Percentiles rank a stretch among this genome's conserved stretches.
Evolutionary conservation across 92 coral and sea anemone species (phyloP).

Genomic region (Porites lobata): DNA sequence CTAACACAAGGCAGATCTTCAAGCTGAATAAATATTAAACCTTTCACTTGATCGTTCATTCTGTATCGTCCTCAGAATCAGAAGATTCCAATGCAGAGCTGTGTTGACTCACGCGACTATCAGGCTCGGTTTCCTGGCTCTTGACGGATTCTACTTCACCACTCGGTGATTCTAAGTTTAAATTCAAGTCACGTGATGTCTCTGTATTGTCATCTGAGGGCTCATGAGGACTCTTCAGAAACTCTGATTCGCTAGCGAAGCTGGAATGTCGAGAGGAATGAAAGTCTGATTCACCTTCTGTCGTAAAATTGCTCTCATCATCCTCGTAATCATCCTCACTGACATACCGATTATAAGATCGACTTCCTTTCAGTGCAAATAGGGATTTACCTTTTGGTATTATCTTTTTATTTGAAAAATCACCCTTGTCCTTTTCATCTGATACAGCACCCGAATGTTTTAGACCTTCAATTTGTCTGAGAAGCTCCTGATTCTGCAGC

Average conservation of each 20-base stretch:
- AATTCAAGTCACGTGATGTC: background rate
- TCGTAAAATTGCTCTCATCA: slow-evolving; percentile 48
- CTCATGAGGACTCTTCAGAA: slow-evolving; percentile 33
- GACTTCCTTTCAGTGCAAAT: slow-evolving; percentile 47
- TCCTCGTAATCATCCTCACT: slow-evolving; percentile 76
- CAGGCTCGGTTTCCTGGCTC: slow-evolving; percentile 22
- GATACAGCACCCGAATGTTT: slow-evolving; percentile 22
- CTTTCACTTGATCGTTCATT: slow-evolving; percentile 1
- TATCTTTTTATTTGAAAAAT: background rate
- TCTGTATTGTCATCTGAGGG: slow-evolving; percentile 9
- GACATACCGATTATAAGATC: slow-evolving; percentile 40
- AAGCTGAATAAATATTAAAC: background rate
- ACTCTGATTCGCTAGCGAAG: slow-evolving; percentile 68
- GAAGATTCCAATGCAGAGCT: slow-evolving; percentile 41
- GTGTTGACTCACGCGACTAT: slow-evolving; percentile 26
- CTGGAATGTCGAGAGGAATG: slow-evolving; percentile 80
- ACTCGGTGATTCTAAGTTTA: background rate
- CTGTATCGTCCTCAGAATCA: slow-evolving; percentile 19
- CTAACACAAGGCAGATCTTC: background rate
- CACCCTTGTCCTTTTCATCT: slow-evolving; percentile 1
- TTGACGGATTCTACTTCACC: background rate
- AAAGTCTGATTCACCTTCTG: slow-evolving; percentile 71
- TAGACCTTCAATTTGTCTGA: slow-evolving; percentile 55
- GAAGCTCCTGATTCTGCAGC: slow-evolving; percentile 63
- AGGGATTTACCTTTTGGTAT: background rate